Base-by-base conservation (phyloP, 2,797 vertebrate species). In the Carduelis carduelis region DNA sequence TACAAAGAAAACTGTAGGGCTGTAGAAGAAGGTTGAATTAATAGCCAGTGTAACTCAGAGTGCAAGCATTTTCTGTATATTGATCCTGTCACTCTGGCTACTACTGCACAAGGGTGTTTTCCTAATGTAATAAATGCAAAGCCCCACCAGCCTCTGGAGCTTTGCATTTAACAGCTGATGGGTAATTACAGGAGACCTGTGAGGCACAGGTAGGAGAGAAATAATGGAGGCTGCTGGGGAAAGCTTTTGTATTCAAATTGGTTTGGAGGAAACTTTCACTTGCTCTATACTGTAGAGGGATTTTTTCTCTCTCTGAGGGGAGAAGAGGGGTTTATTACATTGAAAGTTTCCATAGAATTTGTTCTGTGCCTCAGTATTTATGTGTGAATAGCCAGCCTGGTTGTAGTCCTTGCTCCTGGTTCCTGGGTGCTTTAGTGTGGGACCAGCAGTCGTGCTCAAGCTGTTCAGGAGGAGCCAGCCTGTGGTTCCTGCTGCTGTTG, bases 161-260 rank as follows among this genome's bases (percentile, higher is more conserved):
- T 93, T 4, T 64, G 34, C 92, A 60, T 90, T 95, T 86, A 79
- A 95, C 64, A 97, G 75, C 77, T 79, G 74, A 80, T 77, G 55
- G 84, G 79, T 94, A 96, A 96, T 97, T 97, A 93, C 68, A 86
- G 56, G 60, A 79, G 56, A 94, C 61, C 52, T 88, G 34, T 66
- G 91, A 94, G 63, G 70, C 52, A 55, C 47, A 90, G 79, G 64
- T 12, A 27, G 27, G 28, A 17, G 5, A 27, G 18, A 1, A 79
- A 86, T 71, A 81, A 76, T 92, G 85, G 47, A 78, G 30, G 35
- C n/a, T 12, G n/a, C 75, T 87, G 61, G 79, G 90, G 93, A 92
- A 56, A 92, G n/a, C 52, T 64, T 75, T 80, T 87, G 28, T 88
- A 50, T 89, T 95, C 95, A 91, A 85, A 55, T 79, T 75, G 35